A percentile compares a stretch with the other conserved stretches of the same genome.
These are phyloP conservation scores for Brachyhypopomus gauderio DNA, from an alignment of 2,113 vertebrate species.

Conservation along the genomic window DNA sequence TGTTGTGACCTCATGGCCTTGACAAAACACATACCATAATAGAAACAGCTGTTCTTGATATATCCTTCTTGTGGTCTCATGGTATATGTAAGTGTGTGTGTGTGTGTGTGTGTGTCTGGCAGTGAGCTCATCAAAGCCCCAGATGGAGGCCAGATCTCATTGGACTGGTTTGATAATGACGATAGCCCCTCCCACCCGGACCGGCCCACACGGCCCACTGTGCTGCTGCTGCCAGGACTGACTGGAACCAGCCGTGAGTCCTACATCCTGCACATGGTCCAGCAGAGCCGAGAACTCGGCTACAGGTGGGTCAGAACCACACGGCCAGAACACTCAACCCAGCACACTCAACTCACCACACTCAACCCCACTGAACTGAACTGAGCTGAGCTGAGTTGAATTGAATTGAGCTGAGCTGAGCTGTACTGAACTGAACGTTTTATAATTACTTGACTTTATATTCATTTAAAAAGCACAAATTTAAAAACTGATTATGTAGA, in stretches of 20 bases:
- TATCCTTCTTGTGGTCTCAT: no score
- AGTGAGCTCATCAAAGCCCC: conserved; percentile 95
- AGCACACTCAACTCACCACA: neutral
- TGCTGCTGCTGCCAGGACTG: conserved; percentile 91
- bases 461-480: no score
- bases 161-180: conserved; percentile 97
- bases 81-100: conserved; percentile 18
- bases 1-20: no score
- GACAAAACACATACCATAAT: no score
- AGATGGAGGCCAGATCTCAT: conserved; percentile 98
- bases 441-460: no score
- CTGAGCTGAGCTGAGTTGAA: no score
- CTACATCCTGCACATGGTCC: conserved; percentile 98
- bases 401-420: no score
- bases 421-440: no score
- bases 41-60: no score
- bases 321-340: neutral
- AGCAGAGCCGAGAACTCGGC: conserved; percentile 88
- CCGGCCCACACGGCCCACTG: conserved; percentile 83
- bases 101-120: conserved; percentile 56
- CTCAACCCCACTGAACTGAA: neutral
- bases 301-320: conserved; percentile 83
- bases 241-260: conserved; percentile 97
- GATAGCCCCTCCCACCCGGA: conserved; percentile 81
- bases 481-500: no score